Evolutionary conservation across 2,888 invertebrate species (phyloP), one percentile per base, ranked within the genome.

Genomic region (Drosophila stalkeri): DNA sequence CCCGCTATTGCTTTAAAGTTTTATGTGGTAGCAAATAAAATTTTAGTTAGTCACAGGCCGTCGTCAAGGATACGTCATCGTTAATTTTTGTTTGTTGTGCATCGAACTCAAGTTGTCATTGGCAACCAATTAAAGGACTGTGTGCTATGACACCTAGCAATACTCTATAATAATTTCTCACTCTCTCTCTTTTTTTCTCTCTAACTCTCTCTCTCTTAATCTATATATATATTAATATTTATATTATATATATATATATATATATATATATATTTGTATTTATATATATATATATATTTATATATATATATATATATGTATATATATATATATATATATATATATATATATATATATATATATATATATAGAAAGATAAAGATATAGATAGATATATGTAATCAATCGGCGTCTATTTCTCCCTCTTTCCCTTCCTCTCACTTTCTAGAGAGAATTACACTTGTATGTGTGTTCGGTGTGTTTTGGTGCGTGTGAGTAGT

Each of bases 21-120:
- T 88, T 88, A 91, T 86, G 84, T 86, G 88, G 89, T 82, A 91
- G 87, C 91, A 93, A 93, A 92, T 92, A 92, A 91, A 91, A 92
- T 92, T 92, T 92, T 90, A 91, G 93, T 93, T 93, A 93, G 93
- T 93, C 92, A 91, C 82, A 75, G 64, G 80, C 91, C 91, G 93
- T 93, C 91, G 93, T 89, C 92, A 93, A 93, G 93, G 93, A 93
- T 93, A 93, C 93, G 89, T 87, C 77, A 80, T 65, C 55, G 67
- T 67, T 80, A 57, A 69, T 67, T 84, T 75, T 55, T 64, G 75
- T 89, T 85, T 85, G 90, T 89, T 86, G 82, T 81, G 76, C 72
- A 65, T 65, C 64, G 56, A 71, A 71, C 60, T 61, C 72, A 52
- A 69, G 89, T 86, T 76, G 83, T 76, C 72, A 75, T 49, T 76